A percentile compares a stretch with the other conserved stretches of the same genome.
Evolutionary conservation across 92 coral and sea anemone species (phyloP).

Genomic region (Epizoanthus ramosus): DNA sequence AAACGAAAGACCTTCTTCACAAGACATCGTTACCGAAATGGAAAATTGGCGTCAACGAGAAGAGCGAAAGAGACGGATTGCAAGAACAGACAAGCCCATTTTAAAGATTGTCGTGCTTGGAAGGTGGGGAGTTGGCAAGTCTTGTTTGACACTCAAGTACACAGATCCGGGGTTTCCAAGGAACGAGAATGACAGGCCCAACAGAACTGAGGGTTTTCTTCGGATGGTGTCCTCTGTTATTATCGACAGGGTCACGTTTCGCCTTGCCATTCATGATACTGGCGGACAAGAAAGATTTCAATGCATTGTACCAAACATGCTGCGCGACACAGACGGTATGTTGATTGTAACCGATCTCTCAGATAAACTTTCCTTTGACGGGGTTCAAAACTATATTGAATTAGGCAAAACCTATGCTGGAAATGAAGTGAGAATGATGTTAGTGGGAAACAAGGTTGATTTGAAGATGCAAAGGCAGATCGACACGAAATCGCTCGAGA

Average conservation of each 20-base stretch:
- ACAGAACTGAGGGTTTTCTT: slow-evolving; percentile 18
- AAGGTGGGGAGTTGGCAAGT: slow-evolving; percentile 50
- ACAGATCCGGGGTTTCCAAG: slow-evolving; percentile 46
- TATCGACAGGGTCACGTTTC: background rate
- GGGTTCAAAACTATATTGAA: slow-evolving; percentile 3
- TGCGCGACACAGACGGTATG: slow-evolving; percentile 52
- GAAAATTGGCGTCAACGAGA: slow-evolving; percentile 37
- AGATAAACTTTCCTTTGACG: slow-evolving; percentile 26
- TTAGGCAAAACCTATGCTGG: slow-evolving; percentile 32
- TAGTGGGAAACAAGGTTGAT: slow-evolving; percentile 54
- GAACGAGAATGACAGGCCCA: background rate
- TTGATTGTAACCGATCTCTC: slow-evolving; percentile 44
- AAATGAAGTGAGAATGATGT: slow-evolving; percentile 38
- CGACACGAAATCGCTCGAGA: slow-evolving; percentile 16
- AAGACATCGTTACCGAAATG: slow-evolving; percentile 24
- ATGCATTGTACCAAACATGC: slow-evolving; percentile 50
- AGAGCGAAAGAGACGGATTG: slow-evolving; percentile 42
- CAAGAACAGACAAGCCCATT: background rate
- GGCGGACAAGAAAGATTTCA: slow-evolving; percentile 58
- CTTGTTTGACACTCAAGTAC: slow-evolving; percentile 39
- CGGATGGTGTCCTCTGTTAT: slow-evolving; percentile 12
- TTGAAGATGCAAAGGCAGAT: slow-evolving; percentile 25
- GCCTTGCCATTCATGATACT: slow-evolving; percentile 36
- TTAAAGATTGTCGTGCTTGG: slow-evolving; percentile 29
- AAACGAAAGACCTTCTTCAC: slow-evolving; percentile 27